These are phyloP conservation scores for Ceratosolen solmsi DNA, from an alignment of 1,140 invertebrate genomes.

Conservation along the genomic window DNA sequence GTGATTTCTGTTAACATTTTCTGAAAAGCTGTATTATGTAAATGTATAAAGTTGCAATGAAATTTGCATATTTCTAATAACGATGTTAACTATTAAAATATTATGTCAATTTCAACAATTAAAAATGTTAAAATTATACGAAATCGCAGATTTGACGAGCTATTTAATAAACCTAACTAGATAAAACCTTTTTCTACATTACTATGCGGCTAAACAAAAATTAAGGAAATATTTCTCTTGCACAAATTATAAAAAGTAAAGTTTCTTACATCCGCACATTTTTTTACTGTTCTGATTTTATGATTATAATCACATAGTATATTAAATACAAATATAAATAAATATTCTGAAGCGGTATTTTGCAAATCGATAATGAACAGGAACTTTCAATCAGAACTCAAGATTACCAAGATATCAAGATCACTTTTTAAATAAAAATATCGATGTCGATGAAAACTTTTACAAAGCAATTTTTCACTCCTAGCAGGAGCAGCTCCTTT, in stretches of 20 bases:
- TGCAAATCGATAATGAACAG: neutral
- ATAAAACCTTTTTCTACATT: neutral
- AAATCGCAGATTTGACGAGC: no score
- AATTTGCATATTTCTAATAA: neutral
- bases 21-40: no score
- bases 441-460: neutral
- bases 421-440: constrained; percentile 18
- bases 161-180: neutral
- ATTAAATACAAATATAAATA: neutral
- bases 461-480: neutral
- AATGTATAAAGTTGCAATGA: neutral
- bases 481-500: neutral
- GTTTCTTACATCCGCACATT: no score
- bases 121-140: no score
- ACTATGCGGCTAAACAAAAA: neutral
- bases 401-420: neutral
- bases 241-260: neutral
- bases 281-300: no score
- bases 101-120: neutral
- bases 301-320: neutral
- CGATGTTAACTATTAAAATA: neutral
- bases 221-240: neutral
- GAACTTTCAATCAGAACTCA: neutral
- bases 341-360: neutral
- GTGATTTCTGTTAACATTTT: no score